Conservation (phyloP, 1,140 invertebrate species). For the Macrocentrus cingulum region DNA sequence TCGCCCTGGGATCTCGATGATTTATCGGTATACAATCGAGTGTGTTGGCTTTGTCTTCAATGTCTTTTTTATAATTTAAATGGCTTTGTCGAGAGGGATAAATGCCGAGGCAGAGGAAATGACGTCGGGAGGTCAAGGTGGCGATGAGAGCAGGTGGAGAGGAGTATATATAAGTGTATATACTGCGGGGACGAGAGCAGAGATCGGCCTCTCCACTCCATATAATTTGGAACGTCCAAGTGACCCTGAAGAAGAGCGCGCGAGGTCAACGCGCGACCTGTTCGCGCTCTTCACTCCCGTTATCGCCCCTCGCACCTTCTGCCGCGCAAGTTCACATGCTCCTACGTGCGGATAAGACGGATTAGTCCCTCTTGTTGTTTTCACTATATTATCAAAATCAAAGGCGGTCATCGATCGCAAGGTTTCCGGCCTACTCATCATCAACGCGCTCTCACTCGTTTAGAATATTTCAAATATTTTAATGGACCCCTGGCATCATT, state of each 20-base stretch:
- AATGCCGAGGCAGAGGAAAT: conserved; percentile 5
- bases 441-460: too few relatives aligned
- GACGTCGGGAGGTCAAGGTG: conserved; percentile 18
- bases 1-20: conserved; percentile 18
- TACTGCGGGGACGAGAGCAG: conserved; percentile 21
- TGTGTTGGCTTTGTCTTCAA: conserved; percentile 14
- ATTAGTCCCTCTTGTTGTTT: conserved; percentile 8
- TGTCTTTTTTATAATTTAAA: neutral
- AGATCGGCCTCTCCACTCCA: conserved; percentile 41
- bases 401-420: conserved; percentile 17
- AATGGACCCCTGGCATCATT: too few relatives aligned
- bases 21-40: conserved; percentile 15
- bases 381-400: conserved; percentile 5
- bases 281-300: conserved; percentile 39
- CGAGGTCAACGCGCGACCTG: conserved; percentile 53
- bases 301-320: neutral
- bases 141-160: conserved; percentile 15
- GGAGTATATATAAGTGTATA: conserved; percentile 12
- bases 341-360: neutral
- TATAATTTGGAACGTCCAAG: conserved; percentile 58
- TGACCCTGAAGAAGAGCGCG: conserved; percentile 47
- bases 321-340: neutral
- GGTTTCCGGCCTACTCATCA: too few relatives aligned
- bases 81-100: neutral
- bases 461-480: too few relatives aligned